Base-by-base conservation (phyloP, 2,888 invertebrate genomes). In the Drosophila yooni region DNA sequence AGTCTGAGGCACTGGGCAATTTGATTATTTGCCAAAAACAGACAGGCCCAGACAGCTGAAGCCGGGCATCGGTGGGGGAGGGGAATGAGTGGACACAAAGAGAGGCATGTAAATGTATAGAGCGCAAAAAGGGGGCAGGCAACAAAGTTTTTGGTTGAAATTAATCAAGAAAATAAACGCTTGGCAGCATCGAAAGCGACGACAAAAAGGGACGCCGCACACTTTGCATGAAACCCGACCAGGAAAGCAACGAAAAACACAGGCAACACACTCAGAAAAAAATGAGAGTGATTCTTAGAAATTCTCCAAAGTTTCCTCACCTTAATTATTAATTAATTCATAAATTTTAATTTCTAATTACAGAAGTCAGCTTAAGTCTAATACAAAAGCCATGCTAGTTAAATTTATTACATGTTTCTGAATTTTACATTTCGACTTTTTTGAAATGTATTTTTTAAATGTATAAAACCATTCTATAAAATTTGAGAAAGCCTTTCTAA, bases 141-240 rank as follows among this genome's bases (percentile, higher is more conserved):
- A 69, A 70, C 74, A 76, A 90, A 87, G 73, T 88, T 90, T 81
- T 87, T 54, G 72, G 79, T 90, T 77, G 89, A 90, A 87, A 87
- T 87, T 87, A 87, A 87, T 87, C 87, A 87, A 87, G 87, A 86
- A 86, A 86, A 89, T 86, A 86, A 86, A 87, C 89, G 89, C 85
- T 88, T 88, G 88, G 75, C 87, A 87, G 88, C 75, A 81, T 80
- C 90, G 62, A 58, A 59, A 36, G 60, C 40, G 54, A n/a, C 29
- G 57, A 70, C 40, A 90, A 77, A 75, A 78, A 60, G 33, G 34
- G 65, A 77, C 83, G 54, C 15, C 46, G 4, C 27, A 38, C 56
- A 56, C 56, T 56, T 56, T 56, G 56, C 56, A 56, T 56, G 56
- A 82, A 31, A 13, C 38, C 61, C 25, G 38, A 34, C 50, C 52